These are phyloP conservation scores for Hirtodrosophila cameraria DNA, from an alignment of 2,888 invertebrate species.

Conservation along the genomic window DNA sequence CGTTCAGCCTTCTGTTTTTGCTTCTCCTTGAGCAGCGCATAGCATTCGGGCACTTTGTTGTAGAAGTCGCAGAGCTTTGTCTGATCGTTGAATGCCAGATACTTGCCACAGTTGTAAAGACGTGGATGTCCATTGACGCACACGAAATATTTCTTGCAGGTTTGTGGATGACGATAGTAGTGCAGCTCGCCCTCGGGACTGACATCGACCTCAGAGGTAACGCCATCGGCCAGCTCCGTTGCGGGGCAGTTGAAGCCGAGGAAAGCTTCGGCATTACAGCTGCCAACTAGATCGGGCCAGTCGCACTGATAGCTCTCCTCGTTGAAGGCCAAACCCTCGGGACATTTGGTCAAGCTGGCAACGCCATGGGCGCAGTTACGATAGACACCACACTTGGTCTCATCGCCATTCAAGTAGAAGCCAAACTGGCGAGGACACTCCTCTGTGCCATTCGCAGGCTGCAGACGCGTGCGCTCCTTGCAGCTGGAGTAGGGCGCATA, in stretches of 20 bases:
- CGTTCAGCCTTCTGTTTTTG: conserved; percentile 61
- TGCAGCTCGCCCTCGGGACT: conserved; percentile 81
- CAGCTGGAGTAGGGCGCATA: conserved; percentile 93
- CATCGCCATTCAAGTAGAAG: conserved; percentile 89
- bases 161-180: conserved; percentile 86
- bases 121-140: conserved; percentile 91
- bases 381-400: conserved; percentile 90
- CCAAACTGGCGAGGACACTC: conserved; percentile 88
- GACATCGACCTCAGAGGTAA: conserved; percentile 81
- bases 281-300: conserved; percentile 93
- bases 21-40: conserved; percentile 79
- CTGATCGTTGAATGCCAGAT: conserved; percentile 90
- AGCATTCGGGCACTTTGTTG: conserved; percentile 81
- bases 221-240: conserved; percentile 60
- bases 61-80: conserved; percentile 88
- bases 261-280: conserved; percentile 91
- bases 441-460: conserved; percentile 86
- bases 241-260: conserved; percentile 91
- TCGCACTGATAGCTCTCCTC: conserved; percentile 91
- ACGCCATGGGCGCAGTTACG: conserved; percentile 92
- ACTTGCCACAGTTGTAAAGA: conserved; percentile 90
- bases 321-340: conserved; percentile 93
- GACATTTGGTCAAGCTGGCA: conserved; percentile 90
- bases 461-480: conserved; percentile 88
- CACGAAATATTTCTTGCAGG: conserved; percentile 92